phyloP scores from a whole-genome alignment of 2,888 invertebrate genomes.

The Epinotia nisella region DNA sequence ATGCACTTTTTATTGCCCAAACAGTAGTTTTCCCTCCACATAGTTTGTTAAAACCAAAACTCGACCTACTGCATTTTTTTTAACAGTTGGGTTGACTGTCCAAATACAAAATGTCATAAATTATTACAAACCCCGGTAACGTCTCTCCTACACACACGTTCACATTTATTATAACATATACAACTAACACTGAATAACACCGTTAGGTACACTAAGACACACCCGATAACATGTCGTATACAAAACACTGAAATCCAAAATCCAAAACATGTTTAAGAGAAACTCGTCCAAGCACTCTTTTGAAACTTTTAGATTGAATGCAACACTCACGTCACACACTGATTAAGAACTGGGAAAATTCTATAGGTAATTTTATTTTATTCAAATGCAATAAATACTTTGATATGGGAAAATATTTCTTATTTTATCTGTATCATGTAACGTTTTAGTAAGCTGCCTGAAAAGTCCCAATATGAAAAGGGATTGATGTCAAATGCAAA shows the following conservation, averaged over 20 bases:
- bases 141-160: constrained; percentile 22
- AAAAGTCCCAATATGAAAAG: not conserved
- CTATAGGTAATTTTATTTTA: too few relatives aligned
- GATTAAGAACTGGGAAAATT: too few relatives aligned
- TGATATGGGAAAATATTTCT: too few relatives aligned
- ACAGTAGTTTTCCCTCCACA: not conserved
- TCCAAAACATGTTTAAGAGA: constrained; percentile 26
- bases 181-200: constrained; percentile 42
- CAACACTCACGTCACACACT: too few relatives aligned
- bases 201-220: constrained; percentile 41
- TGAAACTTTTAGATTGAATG: not conserved
- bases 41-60: not conserved
- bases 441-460: not conserved
- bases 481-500: too few relatives aligned
- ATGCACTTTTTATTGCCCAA: constrained; percentile 5
- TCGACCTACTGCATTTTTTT: not conserved
- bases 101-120: constrained; percentile 16
- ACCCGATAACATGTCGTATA: constrained; percentile 35
- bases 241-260: constrained; percentile 34
- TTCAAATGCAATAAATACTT: too few relatives aligned
- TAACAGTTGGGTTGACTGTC: not conserved
- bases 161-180: constrained; percentile 33
- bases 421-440: not conserved
- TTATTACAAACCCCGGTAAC: constrained; percentile 19
- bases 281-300: constrained; percentile 9